phyloP scores from a whole-genome alignment of 2,888 invertebrate species.

The Ophion obscuratus region DNA sequence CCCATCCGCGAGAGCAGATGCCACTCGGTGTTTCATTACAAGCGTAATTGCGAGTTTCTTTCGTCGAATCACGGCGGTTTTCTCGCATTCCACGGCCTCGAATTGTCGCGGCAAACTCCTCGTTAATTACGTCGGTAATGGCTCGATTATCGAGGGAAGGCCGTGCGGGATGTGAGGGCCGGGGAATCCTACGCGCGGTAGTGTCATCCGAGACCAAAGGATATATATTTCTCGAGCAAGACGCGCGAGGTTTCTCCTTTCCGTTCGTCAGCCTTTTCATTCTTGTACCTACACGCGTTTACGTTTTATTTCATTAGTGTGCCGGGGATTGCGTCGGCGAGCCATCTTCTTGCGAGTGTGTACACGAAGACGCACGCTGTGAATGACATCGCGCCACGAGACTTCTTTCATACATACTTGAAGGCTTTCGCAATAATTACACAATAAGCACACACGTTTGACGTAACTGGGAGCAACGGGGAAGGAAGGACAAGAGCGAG shows the following conservation, averaged over 20 bases:
- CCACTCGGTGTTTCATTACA: conserved; percentile 60
- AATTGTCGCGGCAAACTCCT: conserved; percentile 49
- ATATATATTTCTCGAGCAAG: conserved; percentile 40
- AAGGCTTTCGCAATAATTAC: conserved; percentile 68
- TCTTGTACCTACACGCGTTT: conserved; percentile 10
- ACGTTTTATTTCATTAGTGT: conserved; percentile 38
- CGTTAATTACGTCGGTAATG: conserved; percentile 67
- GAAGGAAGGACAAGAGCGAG: background rate
- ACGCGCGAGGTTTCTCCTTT: conserved; percentile 19
- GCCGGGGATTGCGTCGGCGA: conserved; percentile 47
- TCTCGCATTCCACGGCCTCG: conserved; percentile 23
- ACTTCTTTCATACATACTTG: conserved; percentile 17
- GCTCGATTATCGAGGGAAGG: conserved; percentile 58
- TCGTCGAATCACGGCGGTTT: conserved; percentile 35
- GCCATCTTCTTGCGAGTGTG: conserved; percentile 60
- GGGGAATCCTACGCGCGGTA: background rate
- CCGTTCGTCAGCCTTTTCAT: conserved; percentile 31
- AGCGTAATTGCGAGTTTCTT: conserved; percentile 64
- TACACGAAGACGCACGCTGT: conserved; percentile 37
- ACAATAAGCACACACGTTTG: conserved; percentile 64
- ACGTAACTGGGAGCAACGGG: conserved; percentile 12
- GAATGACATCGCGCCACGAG: conserved; percentile 53
- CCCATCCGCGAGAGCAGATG: conserved; percentile 3
- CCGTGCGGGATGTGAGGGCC: background rate
- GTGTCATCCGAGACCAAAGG: conserved; percentile 22